phyloP scores from a whole-genome alignment of 2,888 invertebrate species.

The Caenorhabditis japonica region DNA sequence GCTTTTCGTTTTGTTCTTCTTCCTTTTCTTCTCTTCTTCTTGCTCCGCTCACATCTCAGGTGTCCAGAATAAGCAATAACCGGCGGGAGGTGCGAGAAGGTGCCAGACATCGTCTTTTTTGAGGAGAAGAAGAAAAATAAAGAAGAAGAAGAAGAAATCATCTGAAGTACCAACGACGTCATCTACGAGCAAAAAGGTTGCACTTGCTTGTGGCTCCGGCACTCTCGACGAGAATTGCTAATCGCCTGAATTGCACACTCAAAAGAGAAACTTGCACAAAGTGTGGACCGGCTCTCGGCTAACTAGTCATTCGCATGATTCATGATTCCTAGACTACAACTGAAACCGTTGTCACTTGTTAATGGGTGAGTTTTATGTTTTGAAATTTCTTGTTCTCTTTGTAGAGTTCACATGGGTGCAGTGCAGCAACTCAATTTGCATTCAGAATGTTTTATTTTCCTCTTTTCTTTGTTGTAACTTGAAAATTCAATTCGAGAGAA shows the following conservation, averaged over 20 bases:
- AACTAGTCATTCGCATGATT: conserved; percentile 31
- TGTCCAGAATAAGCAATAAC: conserved; percentile 42
- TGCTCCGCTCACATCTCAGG: conserved; percentile 23
- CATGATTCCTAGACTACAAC: conserved; percentile 34
- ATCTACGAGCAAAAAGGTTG: conserved; percentile 30
- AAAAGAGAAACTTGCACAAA: conserved; percentile 24
- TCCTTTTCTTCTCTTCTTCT: conserved; percentile 1
- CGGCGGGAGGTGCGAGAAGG: conserved; percentile 24
- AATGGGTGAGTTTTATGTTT: conserved; percentile 37
- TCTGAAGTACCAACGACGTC: conserved; percentile 30
- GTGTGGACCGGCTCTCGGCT: too few relatives aligned
- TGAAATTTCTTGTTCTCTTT: too few relatives aligned
- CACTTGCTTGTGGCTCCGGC: conserved; percentile 47
- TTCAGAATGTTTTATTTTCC: too few relatives aligned
- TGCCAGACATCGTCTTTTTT: conserved; percentile 13
- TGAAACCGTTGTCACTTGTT: conserved; percentile 28
- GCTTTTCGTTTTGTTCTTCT: conserved; percentile 11
- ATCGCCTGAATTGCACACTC: conserved; percentile 49
- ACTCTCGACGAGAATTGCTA: conserved; percentile 52
- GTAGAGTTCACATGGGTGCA: neutral
- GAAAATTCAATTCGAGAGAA: too few relatives aligned
- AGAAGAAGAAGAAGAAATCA: neutral
- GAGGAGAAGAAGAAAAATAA: too few relatives aligned
- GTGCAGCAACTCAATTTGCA: too few relatives aligned
- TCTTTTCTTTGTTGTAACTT: too few relatives aligned